These are phyloP conservation scores for Callithrix jacchus DNA, from an alignment of 2,113 vertebrate genomes.

Conservation along the genomic window DNA sequence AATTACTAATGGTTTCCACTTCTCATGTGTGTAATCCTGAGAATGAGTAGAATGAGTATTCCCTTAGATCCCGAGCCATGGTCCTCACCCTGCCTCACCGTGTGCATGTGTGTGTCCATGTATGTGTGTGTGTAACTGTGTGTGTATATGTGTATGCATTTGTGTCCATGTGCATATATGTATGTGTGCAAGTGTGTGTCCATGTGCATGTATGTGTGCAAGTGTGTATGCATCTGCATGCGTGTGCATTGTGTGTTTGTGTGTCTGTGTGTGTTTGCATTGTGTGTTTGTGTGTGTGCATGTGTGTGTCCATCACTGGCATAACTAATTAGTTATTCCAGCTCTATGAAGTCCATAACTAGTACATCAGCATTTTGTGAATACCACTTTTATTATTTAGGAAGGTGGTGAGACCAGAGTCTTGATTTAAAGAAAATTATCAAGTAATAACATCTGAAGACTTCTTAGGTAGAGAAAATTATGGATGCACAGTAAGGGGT, in stretches of 20 bases:
- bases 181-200: not conserved
- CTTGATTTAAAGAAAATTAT: not conserved
- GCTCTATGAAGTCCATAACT: not conserved
- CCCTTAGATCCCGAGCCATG: too few relatives aligned
- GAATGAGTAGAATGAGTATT: not conserved
- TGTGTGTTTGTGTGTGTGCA: not conserved
- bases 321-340: not conserved
- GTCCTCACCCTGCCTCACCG: not conserved
- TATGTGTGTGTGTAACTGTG: not conserved
- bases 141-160: not conserved
- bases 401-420: not conserved
- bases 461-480: not conserved
- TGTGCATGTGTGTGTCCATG: not conserved
- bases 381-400: not conserved
- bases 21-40: too few relatives aligned
- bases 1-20: too few relatives aligned
- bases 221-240: too few relatives aligned
- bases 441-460: not conserved
- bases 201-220: not conserved
- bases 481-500: accelerated
- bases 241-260: not conserved
- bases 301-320: not conserved
- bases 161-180: not conserved
- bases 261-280: too few relatives aligned
- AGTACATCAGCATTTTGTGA: not conserved